phyloP scores from a whole-genome alignment of 2,797 vertebrate genomes.

The Sebastes vulpes region DNA sequence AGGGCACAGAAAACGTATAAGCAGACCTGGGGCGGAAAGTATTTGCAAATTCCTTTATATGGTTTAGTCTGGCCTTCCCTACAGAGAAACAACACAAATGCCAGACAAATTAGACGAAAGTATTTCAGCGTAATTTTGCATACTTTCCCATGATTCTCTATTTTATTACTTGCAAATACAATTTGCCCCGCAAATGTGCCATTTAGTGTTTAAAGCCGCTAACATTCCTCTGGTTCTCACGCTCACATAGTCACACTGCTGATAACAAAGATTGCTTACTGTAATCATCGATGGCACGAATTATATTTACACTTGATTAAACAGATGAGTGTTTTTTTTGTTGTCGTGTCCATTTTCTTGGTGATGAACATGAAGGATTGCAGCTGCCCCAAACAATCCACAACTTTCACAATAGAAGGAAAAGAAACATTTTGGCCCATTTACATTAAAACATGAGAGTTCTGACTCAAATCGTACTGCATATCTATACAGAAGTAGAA shows the following conservation, averaged over 20 bases:
- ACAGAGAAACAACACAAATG: constrained; percentile 22
- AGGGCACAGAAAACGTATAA: constrained; percentile 25
- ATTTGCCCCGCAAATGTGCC: constrained; percentile 21
- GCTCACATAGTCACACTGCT: constrained; percentile 12
- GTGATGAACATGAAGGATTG: constrained; percentile 7
- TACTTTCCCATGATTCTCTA: constrained; percentile 33
- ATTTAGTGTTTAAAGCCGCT: constrained; percentile 19
- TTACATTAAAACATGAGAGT: constrained; percentile 23
- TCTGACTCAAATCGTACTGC: constrained; percentile 25
- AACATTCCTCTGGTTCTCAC: constrained; percentile 24
- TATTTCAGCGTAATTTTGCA: constrained; percentile 26
- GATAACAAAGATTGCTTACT: constrained; percentile 17
- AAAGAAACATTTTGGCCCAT: constrained; percentile 44
- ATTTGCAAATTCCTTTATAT: constrained; percentile 56
- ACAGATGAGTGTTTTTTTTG: constrained; percentile 39
- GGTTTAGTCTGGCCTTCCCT: constrained; percentile 55
- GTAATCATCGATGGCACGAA: constrained; percentile 53
- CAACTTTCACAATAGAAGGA: constrained; percentile 8
- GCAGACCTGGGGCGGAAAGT: constrained; percentile 43
- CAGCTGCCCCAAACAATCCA: constrained; percentile 38
- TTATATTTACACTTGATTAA: constrained; percentile 42
- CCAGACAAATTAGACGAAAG: constrained; percentile 42
- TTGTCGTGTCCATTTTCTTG: background rate
- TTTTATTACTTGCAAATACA: constrained; percentile 14
- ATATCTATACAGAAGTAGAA: constrained; percentile 24